A percentile compares a stretch with the other conserved stretches of the same genome.
Conservation (phyloP, 2,113 vertebrate genomes). For the Anolis sagrei region DNA sequence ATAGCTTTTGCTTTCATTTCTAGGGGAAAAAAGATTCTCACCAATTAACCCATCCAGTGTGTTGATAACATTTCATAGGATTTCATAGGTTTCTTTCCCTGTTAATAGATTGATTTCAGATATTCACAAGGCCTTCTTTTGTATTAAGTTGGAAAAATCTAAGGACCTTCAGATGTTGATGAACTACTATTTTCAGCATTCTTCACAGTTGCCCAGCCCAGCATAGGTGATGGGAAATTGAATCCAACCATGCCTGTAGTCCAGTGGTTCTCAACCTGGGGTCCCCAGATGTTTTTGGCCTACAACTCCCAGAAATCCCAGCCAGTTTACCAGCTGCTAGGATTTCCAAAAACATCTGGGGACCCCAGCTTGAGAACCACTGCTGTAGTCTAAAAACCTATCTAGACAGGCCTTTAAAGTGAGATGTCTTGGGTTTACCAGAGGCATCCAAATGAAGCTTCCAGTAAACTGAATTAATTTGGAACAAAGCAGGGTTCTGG, state of each 20-base stretch:
- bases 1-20: conserved; percentile 8
- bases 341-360: no score
- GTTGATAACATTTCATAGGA: neutral
- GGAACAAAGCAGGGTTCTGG: no score
- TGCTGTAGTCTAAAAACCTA: no score
- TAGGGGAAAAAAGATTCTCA: neutral
- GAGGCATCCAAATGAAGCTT: no score
- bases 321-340: no score
- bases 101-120: neutral
- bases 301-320: no score
- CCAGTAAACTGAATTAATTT: no score
- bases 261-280: no score
- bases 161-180: neutral
- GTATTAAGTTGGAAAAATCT: neutral
- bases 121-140: neutral
- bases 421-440: no score
- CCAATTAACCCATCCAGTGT: neutral
- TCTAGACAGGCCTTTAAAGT: no score
- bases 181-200: neutral
- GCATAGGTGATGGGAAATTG: neutral
- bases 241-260: neutral
- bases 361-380: no score
- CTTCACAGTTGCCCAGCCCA: neutral
- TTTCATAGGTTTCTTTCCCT: neutral
- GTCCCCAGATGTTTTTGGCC: no score